Percentiles rank a stretch among this genome's conserved stretches.
Conservation (phyloP, 2,113 vertebrate species). For the Illadopsis cleaveri region DNA sequence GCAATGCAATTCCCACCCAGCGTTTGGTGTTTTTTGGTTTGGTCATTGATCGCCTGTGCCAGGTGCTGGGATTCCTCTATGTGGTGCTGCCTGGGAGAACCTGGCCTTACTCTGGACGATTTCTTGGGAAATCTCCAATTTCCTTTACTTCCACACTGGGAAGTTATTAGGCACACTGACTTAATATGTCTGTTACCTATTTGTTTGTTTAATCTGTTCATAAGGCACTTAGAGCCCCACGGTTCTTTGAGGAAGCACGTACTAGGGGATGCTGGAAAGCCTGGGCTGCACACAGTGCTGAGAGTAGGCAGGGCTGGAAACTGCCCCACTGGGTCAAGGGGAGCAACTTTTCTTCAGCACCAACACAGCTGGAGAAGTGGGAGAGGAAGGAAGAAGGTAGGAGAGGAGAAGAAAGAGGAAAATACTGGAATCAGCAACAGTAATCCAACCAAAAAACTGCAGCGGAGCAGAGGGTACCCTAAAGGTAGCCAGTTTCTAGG, state of each 20-base stretch:
- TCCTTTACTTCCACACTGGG: background rate
- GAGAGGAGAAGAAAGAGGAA: background rate
- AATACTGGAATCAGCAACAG: background rate
- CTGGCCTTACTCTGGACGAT: background rate
- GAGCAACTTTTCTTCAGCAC: background rate
- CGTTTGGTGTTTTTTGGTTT: background rate
- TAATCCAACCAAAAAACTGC: background rate
- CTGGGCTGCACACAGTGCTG: background rate
- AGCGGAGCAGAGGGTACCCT: background rate
- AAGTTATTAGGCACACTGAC: background rate
- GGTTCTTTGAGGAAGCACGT: background rate
- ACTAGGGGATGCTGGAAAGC: background rate
- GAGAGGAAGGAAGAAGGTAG: background rate
- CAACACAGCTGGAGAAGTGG: background rate
- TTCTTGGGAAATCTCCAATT: background rate
- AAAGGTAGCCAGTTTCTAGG: background rate
- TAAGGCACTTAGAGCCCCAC: background rate
- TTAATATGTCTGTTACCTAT: background rate
- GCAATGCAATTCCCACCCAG: background rate
- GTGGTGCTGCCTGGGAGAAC: background rate
- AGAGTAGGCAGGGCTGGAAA: background rate
- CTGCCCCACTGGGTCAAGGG: background rate
- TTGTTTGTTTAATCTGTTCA: background rate
- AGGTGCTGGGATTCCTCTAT: background rate
- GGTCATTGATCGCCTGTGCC: background rate